phyloP scores from a whole-genome alignment of 2,113 vertebrate species.

The Naja naja region DNA sequence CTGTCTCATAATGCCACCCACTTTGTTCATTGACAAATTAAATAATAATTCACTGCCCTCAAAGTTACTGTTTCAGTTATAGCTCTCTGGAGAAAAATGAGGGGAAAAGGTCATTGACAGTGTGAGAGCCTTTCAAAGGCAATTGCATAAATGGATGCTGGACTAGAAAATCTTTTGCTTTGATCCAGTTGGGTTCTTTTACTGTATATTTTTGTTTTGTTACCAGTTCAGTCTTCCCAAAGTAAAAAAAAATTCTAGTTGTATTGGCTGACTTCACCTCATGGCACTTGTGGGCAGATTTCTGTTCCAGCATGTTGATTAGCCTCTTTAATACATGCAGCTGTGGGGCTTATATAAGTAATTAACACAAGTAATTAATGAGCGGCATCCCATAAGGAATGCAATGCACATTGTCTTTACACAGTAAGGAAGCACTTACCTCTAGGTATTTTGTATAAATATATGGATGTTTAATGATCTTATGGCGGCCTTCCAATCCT shows the following conservation, averaged over 20 bases:
- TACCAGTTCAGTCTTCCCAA: not conserved
- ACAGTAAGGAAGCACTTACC: not conserved
- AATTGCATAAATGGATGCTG: not conserved
- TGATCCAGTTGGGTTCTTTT: not conserved
- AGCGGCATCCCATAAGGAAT: not conserved
- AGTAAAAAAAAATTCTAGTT: not conserved
- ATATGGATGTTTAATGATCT: not conserved
- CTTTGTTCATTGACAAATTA: not conserved
- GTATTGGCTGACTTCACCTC: not conserved
- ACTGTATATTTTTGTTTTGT: not conserved
- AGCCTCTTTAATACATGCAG: constrained; percentile 20
- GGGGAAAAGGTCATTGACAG: no score
- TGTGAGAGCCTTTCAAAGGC: not conserved
- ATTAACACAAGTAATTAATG: constrained; percentile 30
- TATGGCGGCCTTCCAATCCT: not conserved
- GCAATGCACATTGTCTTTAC: not conserved
- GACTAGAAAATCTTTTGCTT: not conserved
- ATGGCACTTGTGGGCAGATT: not conserved
- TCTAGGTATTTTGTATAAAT: not conserved
- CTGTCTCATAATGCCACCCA: not conserved
- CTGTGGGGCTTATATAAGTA: not conserved
- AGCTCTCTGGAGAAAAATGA: no score
- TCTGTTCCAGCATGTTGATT: not conserved
- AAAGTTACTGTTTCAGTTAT: not conserved
- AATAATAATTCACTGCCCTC: not conserved